phyloP scores from a whole-genome alignment of 2,797 vertebrate genomes.

The Sandelia bainsii region DNA sequence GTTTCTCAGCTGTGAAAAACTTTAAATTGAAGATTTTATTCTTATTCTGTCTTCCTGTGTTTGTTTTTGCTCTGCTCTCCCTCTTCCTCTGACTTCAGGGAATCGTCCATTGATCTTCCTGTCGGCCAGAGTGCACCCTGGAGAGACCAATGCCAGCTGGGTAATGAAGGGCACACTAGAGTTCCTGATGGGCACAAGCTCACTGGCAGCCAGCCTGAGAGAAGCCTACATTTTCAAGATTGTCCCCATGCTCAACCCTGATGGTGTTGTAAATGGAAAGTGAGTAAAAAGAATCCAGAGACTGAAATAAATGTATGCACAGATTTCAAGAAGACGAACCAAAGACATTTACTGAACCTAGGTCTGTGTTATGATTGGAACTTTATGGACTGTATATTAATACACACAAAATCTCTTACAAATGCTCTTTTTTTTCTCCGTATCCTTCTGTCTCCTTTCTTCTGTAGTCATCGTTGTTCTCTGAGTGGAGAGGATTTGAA shows the following conservation, averaged over 20 bases:
- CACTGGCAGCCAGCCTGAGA: constrained; percentile 90
- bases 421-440: constrained; percentile 44
- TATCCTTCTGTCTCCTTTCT: constrained; percentile 60
- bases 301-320: constrained; percentile 11
- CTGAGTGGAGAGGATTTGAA: constrained; percentile 99
- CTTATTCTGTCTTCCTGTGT: constrained; percentile 20
- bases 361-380: constrained; percentile 36
- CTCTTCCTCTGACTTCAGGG: constrained; percentile 81
- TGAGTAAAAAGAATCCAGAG: constrained; percentile 77
- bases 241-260: constrained; percentile 98
- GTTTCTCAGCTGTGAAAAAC: constrained; percentile 40
- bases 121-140: constrained; percentile 96
- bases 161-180: constrained; percentile 99
- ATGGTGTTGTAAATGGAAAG: constrained; percentile 98
- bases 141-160: constrained; percentile 99
- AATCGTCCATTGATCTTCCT: constrained; percentile 96
- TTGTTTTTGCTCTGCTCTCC: constrained; percentile 30
- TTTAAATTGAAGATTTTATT: constrained; percentile 42
- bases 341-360: constrained; percentile 23
- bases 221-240: constrained; percentile 99
- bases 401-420: constrained; percentile 27
- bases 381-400: constrained; percentile 35
- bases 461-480: constrained; percentile 95
- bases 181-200: constrained; percentile 93
- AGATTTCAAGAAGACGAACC: constrained; percentile 40